Conservation (phyloP, 2,888 invertebrate species). For the Diarsia dahlii region DNA sequence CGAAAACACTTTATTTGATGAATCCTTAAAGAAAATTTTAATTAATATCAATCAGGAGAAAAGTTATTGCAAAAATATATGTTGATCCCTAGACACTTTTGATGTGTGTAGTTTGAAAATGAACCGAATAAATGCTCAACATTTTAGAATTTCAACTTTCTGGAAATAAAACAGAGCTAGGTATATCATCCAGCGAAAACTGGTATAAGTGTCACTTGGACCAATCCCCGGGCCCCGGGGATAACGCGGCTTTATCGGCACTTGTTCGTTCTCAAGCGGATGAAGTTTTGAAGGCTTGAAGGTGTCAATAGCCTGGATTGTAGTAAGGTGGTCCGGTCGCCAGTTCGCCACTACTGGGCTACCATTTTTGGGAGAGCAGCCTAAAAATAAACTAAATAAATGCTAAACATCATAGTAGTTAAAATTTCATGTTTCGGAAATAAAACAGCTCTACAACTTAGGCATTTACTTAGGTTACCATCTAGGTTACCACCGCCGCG, state of each 20-base stretch:
- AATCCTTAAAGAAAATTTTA: too few relatives aligned
- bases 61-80: too few relatives aligned
- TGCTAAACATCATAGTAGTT: neutral
- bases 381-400: too few relatives aligned
- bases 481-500: too few relatives aligned
- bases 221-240: neutral
- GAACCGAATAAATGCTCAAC: neutral
- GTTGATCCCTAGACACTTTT: too few relatives aligned
- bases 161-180: neutral
- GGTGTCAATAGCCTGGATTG: constrained; percentile 29
- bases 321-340: too few relatives aligned
- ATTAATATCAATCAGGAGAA: too few relatives aligned
- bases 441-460: neutral
- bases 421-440: neutral
- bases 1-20: too few relatives aligned
- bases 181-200: neutral
- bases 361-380: too few relatives aligned
- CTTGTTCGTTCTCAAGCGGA: constrained; percentile 14
- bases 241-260: constrained; percentile 25
- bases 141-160: neutral
- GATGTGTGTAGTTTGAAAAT: too few relatives aligned
- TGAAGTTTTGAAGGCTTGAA: constrained; percentile 24
- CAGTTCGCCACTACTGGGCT: too few relatives aligned
- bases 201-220: constrained; percentile 8
- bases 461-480: neutral